Evolutionary conservation across 1,140 invertebrate species (phyloP).

Genomic region (Trigoniulus corallinus): DNA sequence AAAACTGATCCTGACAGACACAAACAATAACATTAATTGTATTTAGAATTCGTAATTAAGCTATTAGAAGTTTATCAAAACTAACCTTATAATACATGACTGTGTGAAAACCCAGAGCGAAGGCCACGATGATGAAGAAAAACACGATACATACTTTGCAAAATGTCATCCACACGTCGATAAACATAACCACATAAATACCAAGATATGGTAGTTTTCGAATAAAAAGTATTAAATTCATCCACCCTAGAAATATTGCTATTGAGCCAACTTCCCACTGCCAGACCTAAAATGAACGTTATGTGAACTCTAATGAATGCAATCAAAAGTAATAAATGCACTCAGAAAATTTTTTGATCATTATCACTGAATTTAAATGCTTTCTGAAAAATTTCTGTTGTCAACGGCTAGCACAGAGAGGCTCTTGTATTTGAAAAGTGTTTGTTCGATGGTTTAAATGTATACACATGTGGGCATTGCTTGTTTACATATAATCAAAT

Average conservation of each 20-base stretch:
- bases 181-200: conserved; percentile 40
- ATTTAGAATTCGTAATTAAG: no score
- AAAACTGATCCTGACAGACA: conserved; percentile 23
- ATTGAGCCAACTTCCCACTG: conserved; percentile 34
- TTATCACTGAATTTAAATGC: background rate
- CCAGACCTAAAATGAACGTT: conserved; percentile 17
- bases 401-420: no score
- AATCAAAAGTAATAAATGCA: background rate
- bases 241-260: conserved; percentile 31
- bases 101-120: conserved; percentile 31
- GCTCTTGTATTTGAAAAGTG: no score
- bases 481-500: no score
- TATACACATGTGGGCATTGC: no score
- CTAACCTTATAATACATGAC: conserved; percentile 30
- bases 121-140: conserved; percentile 34
- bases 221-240: conserved; percentile 32
- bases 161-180: conserved; percentile 34
- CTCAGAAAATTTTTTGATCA: background rate
- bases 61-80: no score
- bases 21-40: no score
- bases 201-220: conserved; percentile 32
- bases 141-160: conserved; percentile 33
- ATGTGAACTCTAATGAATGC: background rate
- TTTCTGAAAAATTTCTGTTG: background rate
- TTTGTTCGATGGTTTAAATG: no score